These are phyloP conservation scores for Eristalis tenax DNA, from an alignment of 2,888 invertebrate genomes.

Conservation along the genomic window DNA sequence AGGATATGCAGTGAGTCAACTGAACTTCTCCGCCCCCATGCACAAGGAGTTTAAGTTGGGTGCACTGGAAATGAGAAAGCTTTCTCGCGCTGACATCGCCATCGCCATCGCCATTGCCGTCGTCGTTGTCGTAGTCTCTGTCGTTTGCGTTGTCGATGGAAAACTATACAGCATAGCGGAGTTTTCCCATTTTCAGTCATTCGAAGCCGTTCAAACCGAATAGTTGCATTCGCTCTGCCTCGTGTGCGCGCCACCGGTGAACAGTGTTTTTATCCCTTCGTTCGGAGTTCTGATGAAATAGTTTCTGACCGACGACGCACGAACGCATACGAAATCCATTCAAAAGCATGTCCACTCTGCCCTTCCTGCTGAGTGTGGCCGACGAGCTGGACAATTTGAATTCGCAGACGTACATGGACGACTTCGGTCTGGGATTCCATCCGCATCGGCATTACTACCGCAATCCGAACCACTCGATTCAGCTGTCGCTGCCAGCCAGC, in stretches of 20 bases:
- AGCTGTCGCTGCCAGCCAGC: constrained; percentile 79
- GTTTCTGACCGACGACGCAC: background rate
- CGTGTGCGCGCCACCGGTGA: constrained; percentile 45
- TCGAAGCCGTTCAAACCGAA: constrained; percentile 59
- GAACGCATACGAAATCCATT: constrained; percentile 19
- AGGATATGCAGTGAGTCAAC: constrained; percentile 33
- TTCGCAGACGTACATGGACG: constrained; percentile 80
- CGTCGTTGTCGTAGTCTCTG: no score
- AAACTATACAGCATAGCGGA: constrained; percentile 55
- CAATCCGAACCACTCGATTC: constrained; percentile 80
- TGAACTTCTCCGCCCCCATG: constrained; percentile 6
- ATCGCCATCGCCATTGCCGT: background rate
- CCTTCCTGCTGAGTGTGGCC: constrained; percentile 79
- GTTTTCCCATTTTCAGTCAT: constrained; percentile 69
- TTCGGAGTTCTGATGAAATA: constrained; percentile 52
- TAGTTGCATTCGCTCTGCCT: constrained; percentile 49
- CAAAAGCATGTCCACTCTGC: constrained; percentile 79
- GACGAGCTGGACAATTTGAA: constrained; percentile 80
- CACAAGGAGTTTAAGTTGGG: constrained; percentile 58
- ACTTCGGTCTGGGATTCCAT: constrained; percentile 80
- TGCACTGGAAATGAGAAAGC: constrained; percentile 65
- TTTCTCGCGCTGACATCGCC: constrained; percentile 27
- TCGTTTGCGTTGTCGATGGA: constrained; percentile 13
- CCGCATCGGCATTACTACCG: constrained; percentile 80
- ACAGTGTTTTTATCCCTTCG: constrained; percentile 3